A percentile compares a stretch with the other conserved stretches of the same genome.
These are phyloP conservation scores for Anastrepha obliqua DNA, from an alignment of 1,140 invertebrate species.

Conservation along the genomic window DNA sequence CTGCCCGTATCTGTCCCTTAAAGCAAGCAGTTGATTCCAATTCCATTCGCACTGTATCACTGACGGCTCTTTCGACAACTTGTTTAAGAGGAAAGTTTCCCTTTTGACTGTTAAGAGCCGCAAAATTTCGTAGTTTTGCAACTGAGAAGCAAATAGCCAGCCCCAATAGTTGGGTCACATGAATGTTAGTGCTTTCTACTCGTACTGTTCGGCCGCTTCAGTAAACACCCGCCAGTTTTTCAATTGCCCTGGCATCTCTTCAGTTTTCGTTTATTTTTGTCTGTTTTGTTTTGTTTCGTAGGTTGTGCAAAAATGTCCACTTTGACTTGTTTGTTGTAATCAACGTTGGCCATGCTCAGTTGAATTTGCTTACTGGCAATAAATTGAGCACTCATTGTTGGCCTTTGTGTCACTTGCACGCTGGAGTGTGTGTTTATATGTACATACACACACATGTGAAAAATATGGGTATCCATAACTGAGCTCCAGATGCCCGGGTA, in stretches of 20 bases:
- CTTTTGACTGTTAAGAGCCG: neutral
- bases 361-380: neutral
- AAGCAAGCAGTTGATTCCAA: neutral
- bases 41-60: conserved; percentile 17
- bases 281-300: neutral
- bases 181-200: too few species aligned
- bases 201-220: neutral
- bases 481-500: too few species aligned
- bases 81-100: neutral
- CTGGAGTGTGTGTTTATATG: too few species aligned
- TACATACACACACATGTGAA: too few species aligned
- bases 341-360: neutral
- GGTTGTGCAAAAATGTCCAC: neutral
- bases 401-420: neutral
- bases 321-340: conserved; percentile 1
- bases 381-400: neutral
- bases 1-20: neutral
- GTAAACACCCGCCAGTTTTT: neutral
- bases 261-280: neutral
- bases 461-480: too few species aligned
- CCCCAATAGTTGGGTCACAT: neutral
- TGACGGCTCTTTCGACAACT: neutral
- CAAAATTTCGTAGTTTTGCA: neutral
- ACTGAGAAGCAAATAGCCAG: neutral
- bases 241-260: neutral